These are phyloP conservation scores for Allygus modestus DNA, from an alignment of 2,888 invertebrate species.

Conservation along the genomic window DNA sequence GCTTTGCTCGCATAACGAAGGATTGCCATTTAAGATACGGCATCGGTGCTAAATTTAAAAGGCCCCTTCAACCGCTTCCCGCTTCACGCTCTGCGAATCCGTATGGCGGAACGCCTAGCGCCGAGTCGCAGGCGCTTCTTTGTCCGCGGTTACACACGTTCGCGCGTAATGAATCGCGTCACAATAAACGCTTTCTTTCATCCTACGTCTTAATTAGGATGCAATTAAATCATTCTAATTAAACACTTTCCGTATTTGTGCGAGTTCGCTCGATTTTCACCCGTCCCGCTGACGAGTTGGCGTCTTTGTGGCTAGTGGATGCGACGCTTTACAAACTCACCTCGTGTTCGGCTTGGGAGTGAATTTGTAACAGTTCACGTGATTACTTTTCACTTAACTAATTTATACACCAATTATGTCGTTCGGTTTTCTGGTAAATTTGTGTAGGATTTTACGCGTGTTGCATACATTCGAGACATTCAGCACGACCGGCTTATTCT, in stretches of 20 bases:
- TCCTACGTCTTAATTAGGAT: constrained; percentile 53
- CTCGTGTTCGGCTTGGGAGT: constrained; percentile 17
- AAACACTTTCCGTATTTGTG: constrained; percentile 55
- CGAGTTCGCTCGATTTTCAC: constrained; percentile 33
- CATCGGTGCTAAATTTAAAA: constrained; percentile 38
- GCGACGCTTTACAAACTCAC: neutral
- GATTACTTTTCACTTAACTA: neutral
- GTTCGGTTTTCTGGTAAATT: neutral
- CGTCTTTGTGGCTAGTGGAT: constrained; percentile 19
- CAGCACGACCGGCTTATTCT: neutral
- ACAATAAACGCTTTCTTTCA: constrained; percentile 59
- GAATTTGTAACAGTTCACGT: constrained; percentile 4
- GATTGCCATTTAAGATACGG: constrained; percentile 56
- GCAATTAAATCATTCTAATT: constrained; percentile 60
- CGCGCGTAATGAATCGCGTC: constrained; percentile 42
- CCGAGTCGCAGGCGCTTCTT: constrained; percentile 49
- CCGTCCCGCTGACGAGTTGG: neutral
- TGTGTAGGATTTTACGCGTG: neutral
- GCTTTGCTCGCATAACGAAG: constrained; percentile 28
- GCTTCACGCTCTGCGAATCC: constrained; percentile 36
- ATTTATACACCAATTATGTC: constrained; percentile 25
- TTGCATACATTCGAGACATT: neutral
- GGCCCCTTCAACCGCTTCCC: constrained; percentile 54
- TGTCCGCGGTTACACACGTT: constrained; percentile 51
- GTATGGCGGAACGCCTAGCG: constrained; percentile 36